Evolutionary conservation across 2,797 vertebrate species (phyloP).

Genomic region (Lagorchestes hirsutus): DNA sequence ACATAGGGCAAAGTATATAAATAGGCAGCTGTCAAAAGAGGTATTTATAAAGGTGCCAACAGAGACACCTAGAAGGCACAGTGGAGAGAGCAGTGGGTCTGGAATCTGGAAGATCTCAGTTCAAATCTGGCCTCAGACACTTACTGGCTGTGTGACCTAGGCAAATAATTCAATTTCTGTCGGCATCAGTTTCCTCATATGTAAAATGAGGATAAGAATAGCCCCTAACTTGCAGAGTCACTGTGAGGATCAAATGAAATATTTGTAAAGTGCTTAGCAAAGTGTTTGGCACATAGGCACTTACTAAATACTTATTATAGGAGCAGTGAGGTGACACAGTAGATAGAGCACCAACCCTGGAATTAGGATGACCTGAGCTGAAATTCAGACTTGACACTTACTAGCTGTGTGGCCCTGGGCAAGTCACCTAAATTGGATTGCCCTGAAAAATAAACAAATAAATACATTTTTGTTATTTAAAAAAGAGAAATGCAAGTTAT

Average conservation of each 20-base stretch:
- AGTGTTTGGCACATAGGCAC: neutral
- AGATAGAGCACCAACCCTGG: too few relatives aligned
- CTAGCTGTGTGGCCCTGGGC: too few relatives aligned
- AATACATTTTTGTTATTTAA: neutral
- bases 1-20: slow-evolving; percentile 67
- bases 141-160: neutral
- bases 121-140: neutral
- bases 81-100: neutral
- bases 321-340: too few relatives aligned
- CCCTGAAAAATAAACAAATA: too few relatives aligned
- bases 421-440: too few relatives aligned
- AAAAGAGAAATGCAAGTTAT: neutral
- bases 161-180: neutral
- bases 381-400: too few relatives aligned
- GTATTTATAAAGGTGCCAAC: neutral
- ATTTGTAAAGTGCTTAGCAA: neutral
- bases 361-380: too few relatives aligned
- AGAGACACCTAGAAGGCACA: neutral
- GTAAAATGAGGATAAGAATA: neutral
- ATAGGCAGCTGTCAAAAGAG: neutral
- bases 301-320: neutral
- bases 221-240: neutral
- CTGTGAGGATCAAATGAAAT: neutral
- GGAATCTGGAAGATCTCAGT: neutral
- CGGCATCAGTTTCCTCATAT: neutral